Base-by-base conservation (phyloP, 2,797 vertebrate species). In the Parauchenoglanis ngamensis region DNA sequence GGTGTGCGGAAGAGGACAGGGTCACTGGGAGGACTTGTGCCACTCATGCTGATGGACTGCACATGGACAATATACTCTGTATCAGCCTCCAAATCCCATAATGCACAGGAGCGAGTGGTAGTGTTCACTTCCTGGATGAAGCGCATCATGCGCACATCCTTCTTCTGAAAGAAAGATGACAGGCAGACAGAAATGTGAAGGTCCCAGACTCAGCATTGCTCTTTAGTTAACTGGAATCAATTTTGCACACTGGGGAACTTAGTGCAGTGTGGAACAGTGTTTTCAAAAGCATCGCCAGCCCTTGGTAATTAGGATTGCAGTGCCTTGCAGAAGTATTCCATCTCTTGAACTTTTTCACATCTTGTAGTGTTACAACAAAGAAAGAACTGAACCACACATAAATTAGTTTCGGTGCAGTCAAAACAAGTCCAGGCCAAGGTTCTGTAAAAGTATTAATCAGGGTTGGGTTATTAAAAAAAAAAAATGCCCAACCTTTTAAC, bases 121-220 rank as follows among this genome's bases (percentile, higher is more conserved):
- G 98, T 99, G 96, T 99, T 99, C 92, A 99, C 97, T 89, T 99
- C 98, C 95, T 99, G 97, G 95, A 99, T 99, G 94, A 98, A 98
- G 87, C 98, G 96, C 93, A 98, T 94, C 97, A 97, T 99, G 90
- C 97, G 96, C 63, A 98, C 97, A 3, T 98, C 98, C 93, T 98
- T 99, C 92, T 99, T 98, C 98, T 99, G 92, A 78, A 88, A 76
- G 54, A 35, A 25, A 54, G 19, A 79, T 86, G 78, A 77, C 61
- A 5, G 35, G 81, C 17, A 68, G 13, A 19, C 8, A n/a, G 31
- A 56, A 44, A 56, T 61, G 73, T 68, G 15, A 52, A 67, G 57
- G 13, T 28, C 17, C 8, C 31, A 52, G 17, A 2, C 19, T 35
- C 28, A 28, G 31, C 31, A 31, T 31, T 31, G 31, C 12, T 23